Evolutionary conservation across 2,888 invertebrate species (phyloP).

Genomic region (Pristionchus japonicus): DNA sequence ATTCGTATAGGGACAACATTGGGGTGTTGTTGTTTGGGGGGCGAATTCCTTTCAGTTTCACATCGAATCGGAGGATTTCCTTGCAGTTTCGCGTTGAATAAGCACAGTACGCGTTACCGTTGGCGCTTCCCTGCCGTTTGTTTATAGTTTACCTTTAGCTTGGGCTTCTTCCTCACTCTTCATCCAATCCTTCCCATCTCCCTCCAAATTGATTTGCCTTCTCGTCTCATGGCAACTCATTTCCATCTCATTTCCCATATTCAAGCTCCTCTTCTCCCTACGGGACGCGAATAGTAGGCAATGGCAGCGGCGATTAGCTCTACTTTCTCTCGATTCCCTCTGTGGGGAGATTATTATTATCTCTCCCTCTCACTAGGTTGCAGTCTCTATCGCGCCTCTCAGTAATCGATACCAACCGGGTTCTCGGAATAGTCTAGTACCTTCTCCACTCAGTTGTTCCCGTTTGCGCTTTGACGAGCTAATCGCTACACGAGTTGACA

Average conservation of each 20-base stretch:
- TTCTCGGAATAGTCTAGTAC: no score
- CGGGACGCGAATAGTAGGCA: background rate
- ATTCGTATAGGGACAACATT: no score
- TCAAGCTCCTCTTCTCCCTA: background rate
- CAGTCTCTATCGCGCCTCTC: background rate
- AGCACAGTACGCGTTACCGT: background rate
- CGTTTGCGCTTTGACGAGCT: no score
- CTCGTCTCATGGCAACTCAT: background rate
- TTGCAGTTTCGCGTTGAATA: no score
- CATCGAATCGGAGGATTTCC: no score
- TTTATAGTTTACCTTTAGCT: no score
- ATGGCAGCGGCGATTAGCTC: background rate
- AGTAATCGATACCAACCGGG: no score
- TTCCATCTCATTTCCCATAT: background rate
- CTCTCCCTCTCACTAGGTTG: background rate
- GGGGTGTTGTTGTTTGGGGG: no score
- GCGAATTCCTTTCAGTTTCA: no score
- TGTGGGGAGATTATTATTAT: background rate
- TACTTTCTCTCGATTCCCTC: background rate
- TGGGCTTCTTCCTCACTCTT: background rate
- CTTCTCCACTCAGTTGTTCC: no score
- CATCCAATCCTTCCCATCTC: background rate
- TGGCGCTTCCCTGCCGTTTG: background rate
- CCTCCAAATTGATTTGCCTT: background rate
- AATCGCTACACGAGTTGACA: no score